Conservation (phyloP, 2,113 vertebrate species). For the Phylloscopus trochiloides region DNA sequence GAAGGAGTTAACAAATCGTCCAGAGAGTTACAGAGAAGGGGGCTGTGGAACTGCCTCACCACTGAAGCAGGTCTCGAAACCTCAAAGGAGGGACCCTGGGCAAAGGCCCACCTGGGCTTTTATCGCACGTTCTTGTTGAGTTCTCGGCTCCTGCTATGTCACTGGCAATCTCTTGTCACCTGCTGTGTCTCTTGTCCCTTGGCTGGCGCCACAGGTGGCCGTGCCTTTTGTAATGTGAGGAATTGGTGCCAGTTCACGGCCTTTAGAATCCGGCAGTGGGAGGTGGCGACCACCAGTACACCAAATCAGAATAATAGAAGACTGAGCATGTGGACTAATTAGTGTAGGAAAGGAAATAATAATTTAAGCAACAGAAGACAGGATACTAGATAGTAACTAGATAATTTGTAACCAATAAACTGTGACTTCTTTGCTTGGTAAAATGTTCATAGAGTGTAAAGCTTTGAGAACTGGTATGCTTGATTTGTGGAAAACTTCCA, state of each 20-base stretch:
- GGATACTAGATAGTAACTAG: neutral
- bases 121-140: neutral
- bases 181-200: neutral
- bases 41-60: neutral
- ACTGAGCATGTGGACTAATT: neutral
- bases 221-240: neutral
- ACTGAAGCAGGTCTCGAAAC: neutral
- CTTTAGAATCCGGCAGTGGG: neutral
- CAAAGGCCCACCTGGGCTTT: neutral
- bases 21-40: neutral
- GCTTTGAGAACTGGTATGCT: neutral
- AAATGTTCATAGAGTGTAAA: neutral
- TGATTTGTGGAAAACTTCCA: neutral
- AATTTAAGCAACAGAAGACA: neutral
- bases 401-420: neutral
- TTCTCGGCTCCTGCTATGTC: neutral
- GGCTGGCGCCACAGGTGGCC: neutral
- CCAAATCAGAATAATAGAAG: neutral
- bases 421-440: neutral
- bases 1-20: neutral
- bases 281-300: neutral
- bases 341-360: neutral
- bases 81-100: neutral
- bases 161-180: neutral
- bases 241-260: neutral